Evolutionary conservation across 2,888 invertebrate species (phyloP).

Genomic region (Drosophila lacicola): DNA sequence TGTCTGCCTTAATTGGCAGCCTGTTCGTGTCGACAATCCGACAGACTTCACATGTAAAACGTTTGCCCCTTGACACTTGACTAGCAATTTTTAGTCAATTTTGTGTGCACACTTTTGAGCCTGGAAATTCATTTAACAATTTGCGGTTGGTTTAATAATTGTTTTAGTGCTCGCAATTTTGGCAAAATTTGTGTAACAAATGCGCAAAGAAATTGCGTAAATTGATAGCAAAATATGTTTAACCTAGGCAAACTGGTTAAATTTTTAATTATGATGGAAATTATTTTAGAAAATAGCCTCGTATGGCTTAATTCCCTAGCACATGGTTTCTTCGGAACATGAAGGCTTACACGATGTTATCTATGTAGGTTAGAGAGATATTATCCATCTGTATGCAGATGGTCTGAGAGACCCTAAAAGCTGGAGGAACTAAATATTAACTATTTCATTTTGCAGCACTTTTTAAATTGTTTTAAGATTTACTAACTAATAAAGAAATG

Average conservation of each 20-base stretch:
- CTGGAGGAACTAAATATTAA: no score
- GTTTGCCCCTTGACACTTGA: conserved; percentile 19
- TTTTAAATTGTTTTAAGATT: no score
- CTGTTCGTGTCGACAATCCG: background rate
- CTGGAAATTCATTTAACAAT: conserved; percentile 49
- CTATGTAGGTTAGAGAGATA: no score
- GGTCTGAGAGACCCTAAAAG: no score
- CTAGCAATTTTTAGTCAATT: conserved; percentile 9
- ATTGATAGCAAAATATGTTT: conserved; percentile 1
- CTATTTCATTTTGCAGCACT: no score
- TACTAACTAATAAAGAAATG: no score
- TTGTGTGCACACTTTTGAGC: conserved; percentile 29
- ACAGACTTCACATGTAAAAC: conserved; percentile 29
- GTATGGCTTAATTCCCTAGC: background rate
- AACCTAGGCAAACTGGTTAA: conserved; percentile 1
- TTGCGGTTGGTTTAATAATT: conserved; percentile 65
- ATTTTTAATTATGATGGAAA: conserved; percentile 33
- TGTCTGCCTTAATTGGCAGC: conserved; percentile 65
- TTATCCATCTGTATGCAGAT: no score
- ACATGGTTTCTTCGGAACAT: no score
- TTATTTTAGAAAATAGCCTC: background rate
- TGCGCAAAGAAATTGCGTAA: conserved; percentile 11
- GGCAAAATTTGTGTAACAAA: conserved; percentile 17
- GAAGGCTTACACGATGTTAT: no score
- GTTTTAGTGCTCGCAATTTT: conserved; percentile 27